Conservation (phyloP, 2,113 vertebrate species). For the Microtus richardsoni region DNA sequence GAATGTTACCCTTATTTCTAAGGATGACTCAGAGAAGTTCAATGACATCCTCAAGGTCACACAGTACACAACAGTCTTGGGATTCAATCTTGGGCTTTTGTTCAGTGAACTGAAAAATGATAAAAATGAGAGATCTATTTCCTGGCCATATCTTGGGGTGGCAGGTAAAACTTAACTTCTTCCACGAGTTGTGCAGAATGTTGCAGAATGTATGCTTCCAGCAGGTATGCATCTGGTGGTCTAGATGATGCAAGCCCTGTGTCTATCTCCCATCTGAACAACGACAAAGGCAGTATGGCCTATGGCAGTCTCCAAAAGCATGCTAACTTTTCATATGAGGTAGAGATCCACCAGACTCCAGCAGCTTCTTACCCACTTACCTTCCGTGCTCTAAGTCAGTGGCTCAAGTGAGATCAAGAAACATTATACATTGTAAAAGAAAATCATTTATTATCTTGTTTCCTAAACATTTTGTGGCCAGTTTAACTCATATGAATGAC, state of each 20-base stretch:
- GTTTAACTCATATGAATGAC: constrained; percentile 41
- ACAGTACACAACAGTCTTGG: neutral
- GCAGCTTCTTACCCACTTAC: neutral
- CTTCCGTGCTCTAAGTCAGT: neutral
- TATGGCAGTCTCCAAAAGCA: neutral
- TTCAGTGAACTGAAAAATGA: neutral
- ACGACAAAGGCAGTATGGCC: neutral
- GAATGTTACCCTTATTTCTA: constrained; percentile 16
- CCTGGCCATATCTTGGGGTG: neutral
- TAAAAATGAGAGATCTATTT: neutral
- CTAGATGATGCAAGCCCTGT: neutral
- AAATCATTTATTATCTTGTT: constrained; percentile 46
- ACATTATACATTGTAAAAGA: neutral
- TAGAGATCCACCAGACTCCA: neutral
- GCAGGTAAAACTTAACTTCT: neutral
- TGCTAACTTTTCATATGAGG: neutral
- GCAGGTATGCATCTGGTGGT: neutral
- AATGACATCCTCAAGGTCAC: neutral
- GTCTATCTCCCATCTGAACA: neutral
- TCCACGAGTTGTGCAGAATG: neutral
- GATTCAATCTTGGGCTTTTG: constrained; percentile 16
- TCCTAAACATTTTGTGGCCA: constrained; percentile 11
- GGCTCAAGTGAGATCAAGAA: neutral
- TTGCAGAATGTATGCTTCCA: neutral
- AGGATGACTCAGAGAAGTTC: neutral